A percentile compares a stretch with the other conserved stretches of the same genome.
Conservation (phyloP, 1,140 invertebrate species). For the Atta texana region DNA sequence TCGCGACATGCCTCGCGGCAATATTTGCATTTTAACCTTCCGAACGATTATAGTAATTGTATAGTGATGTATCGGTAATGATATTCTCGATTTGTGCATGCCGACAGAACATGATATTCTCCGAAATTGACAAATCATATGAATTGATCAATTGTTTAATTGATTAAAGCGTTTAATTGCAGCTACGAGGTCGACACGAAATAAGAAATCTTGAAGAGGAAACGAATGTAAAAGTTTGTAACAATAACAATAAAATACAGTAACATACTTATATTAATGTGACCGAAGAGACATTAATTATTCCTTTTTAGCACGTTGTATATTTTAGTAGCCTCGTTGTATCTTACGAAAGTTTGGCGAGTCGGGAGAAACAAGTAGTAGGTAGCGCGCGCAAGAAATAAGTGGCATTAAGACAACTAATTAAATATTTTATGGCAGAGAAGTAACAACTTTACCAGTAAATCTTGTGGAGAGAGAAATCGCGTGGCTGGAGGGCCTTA, state of each 20-base stretch:
- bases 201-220: not conserved
- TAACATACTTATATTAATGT: not conserved
- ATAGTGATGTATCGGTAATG: constrained; percentile 10
- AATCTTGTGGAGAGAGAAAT: constrained; percentile 67
- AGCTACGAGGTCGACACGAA: not conserved
- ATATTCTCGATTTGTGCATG: not conserved
- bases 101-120: constrained; percentile 4
- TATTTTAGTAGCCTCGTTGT: not conserved
- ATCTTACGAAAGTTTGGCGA: constrained; percentile 62
- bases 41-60: constrained; percentile 42
- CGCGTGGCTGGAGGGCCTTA: constrained; percentile 22
- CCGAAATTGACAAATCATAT: constrained; percentile 9
- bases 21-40: constrained; percentile 45
- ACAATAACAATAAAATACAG: too few relatives aligned
- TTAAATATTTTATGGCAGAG: constrained; percentile 75
- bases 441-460: constrained; percentile 71
- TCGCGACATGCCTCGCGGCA: constrained; percentile 28
- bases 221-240: not conserved
- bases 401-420: constrained; percentile 75
- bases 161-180: not conserved
- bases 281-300: constrained; percentile 35
- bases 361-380: constrained; percentile 55
- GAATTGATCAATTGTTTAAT: constrained; percentile 23
- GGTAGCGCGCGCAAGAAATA: constrained; percentile 38
- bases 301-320: not conserved